Base-by-base conservation (phyloP, 2,113 vertebrate species). In the Osmerus mordax region DNA sequence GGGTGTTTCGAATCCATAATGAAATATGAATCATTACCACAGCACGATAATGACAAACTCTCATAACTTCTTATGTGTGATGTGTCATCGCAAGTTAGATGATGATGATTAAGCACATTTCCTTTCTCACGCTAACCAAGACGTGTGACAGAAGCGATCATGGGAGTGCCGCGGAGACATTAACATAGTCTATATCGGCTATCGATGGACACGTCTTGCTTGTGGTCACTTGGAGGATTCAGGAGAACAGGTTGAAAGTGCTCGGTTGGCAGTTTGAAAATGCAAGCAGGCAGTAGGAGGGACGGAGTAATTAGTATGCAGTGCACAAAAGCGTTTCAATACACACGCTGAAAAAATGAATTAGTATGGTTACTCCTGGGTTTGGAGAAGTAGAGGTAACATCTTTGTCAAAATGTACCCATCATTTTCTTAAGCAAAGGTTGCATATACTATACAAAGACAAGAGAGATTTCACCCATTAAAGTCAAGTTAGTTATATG, bases 131-230 rank as follows among this genome's bases (percentile, higher is more conserved):
- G 28, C 15, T 71, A 67, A 86, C 58, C 25, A 74, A 78, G 75
- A 73, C 78, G 53, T 70, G 83, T 51, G 62, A 78, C 14, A 19
- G 36, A 3, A 73, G 29, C 23, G 62, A 28, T 19, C 21, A 14
- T 21, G 28, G 67, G 51, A 69, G 51, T 55, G 28, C 25, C 67
- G 62, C 68, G 61, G 70, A 3, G 62, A 14, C 16, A 67, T 84
- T 84, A 75, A 74, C 78, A 81, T 83, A 73, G 73, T 73, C 59
- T 71, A 68, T 74, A 68, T 16, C 54, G 59, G 47, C 69, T 67
- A 65, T 67, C 68, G 69, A 81, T 84, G 65, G 74, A 58, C 69
- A 36, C 7, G 78, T 63, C 74, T n/a, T 68, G 60, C 71, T 71
- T 62, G 25, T 65, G 73, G 58, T 68, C 64, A 21, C 13, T 47